Conservation (phyloP, 2,888 invertebrate species). For the Mesodorylaimus sp. region DNA sequence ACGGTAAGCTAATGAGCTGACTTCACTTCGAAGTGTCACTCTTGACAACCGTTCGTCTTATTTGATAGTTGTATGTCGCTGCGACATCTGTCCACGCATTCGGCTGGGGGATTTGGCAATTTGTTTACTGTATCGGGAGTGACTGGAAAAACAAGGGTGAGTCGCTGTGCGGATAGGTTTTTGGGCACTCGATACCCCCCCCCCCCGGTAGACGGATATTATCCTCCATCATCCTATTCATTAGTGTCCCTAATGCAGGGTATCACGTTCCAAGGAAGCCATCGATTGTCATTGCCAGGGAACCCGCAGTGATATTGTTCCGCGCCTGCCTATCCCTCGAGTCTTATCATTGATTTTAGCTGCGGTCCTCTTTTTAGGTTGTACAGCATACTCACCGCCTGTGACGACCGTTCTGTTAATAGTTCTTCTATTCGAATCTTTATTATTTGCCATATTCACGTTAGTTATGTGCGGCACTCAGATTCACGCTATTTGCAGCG, state of each 20-base stretch:
- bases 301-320: no score
- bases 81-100: constrained; percentile 80
- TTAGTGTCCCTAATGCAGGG: no score
- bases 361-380: background rate
- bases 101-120: constrained; percentile 73
- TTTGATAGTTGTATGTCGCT: constrained; percentile 82
- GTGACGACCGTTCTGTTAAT: constrained; percentile 77
- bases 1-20: constrained; percentile 48
- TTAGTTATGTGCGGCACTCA: constrained; percentile 92
- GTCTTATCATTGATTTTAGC: background rate
- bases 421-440: constrained; percentile 75
- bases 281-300: no score
- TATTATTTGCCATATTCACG: constrained; percentile 91
- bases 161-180: no score
- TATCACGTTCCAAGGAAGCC: no score
- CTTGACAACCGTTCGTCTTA: constrained; percentile 3
- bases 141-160: constrained; percentile 57
- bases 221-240: no score
- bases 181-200: no score
- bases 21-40: no score
- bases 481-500: constrained; percentile 88
- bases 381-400: constrained; percentile 51
- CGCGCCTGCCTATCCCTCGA: no score
- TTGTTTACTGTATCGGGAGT: constrained; percentile 70
- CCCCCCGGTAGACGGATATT: no score